Percentiles rank a stretch among this genome's conserved stretches.
Conservation (phyloP, 2,888 invertebrate species). For the Clanis bilineata region DNA sequence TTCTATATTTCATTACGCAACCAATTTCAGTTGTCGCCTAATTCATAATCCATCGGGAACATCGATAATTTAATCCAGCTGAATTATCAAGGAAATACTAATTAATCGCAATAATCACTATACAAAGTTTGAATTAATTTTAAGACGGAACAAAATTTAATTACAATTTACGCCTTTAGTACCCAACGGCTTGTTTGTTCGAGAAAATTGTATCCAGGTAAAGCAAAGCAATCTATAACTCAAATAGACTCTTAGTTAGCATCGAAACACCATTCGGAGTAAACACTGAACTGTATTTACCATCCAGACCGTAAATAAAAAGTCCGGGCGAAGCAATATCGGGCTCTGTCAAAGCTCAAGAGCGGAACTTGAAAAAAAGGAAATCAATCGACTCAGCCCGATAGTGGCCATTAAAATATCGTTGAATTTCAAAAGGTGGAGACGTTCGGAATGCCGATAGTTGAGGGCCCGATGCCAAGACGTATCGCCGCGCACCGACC, state of each 20-base stretch:
- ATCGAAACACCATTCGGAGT: conserved; percentile 34
- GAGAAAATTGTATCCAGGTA: background rate
- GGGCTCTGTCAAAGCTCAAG: conserved; percentile 46
- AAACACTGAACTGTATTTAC: conserved; percentile 49
- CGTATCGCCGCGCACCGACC: conserved; percentile 51
- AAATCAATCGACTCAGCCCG: conserved; percentile 62
- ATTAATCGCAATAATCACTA: background rate
- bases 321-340: conserved; percentile 61
- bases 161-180: background rate
- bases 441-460: conserved; percentile 56
- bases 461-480: conserved; percentile 53
- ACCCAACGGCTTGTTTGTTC: background rate
- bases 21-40: conserved; percentile 5
- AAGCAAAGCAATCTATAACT: conserved; percentile 21
- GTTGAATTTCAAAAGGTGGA: conserved; percentile 74
- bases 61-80: background rate
- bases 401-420: conserved; percentile 80
- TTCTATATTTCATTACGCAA: conserved; percentile 14
- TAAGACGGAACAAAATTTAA: background rate
- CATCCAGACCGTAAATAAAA: conserved; percentile 64
- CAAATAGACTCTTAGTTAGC: conserved; percentile 21
- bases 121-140: background rate
- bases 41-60: background rate
- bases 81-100: background rate
- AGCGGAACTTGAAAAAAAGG: conserved; percentile 47